Percentiles rank a stretch among this genome's conserved stretches.
These are phyloP conservation scores for Calcarius lapponicus DNA, from an alignment of 2,797 vertebrate species.

Conservation along the genomic window DNA sequence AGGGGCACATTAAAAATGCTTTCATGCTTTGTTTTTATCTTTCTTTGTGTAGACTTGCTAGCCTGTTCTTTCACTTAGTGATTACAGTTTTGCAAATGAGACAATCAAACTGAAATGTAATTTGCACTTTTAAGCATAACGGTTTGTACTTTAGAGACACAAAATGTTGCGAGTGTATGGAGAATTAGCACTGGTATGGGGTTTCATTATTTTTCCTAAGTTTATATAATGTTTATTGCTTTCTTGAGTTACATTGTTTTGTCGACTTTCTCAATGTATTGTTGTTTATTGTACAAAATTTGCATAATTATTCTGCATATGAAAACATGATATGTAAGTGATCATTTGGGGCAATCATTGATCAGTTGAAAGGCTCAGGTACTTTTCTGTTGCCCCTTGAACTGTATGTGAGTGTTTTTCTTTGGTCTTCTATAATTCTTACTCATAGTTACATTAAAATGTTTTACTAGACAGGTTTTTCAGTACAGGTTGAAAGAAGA, in stretches of 20 bases:
- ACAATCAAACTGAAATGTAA: neutral
- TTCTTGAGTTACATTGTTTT: neutral
- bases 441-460: neutral
- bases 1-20: neutral
- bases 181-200: neutral
- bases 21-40: neutral
- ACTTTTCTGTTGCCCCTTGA: neutral
- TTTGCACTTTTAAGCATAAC: neutral
- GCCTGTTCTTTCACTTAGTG: neutral
- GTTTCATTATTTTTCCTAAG: neutral
- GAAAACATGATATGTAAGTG: neutral
- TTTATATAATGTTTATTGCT: neutral
- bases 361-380: neutral
- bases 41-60: neutral
- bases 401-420: neutral
- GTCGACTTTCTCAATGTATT: neutral
- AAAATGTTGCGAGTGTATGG: neutral
- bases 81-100: neutral
- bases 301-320: neutral
- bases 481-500: neutral
- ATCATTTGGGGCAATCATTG: neutral
- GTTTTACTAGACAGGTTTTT: neutral
- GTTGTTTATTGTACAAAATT: neutral
- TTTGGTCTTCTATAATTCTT: neutral
- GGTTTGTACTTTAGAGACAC: neutral